Conservation (phyloP, 2,888 invertebrate species). For the Erannis defoliaria region DNA sequence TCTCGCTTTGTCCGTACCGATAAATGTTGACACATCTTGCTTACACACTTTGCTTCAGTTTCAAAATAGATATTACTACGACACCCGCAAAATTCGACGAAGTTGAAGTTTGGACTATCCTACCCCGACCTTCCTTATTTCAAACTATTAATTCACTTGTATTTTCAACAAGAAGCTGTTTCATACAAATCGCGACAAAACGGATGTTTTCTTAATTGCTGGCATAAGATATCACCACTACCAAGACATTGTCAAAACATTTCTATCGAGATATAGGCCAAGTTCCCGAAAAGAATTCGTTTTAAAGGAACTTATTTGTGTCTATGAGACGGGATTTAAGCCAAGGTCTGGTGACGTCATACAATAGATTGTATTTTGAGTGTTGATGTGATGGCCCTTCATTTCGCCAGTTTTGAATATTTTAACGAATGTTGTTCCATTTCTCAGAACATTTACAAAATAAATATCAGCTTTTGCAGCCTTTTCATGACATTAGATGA, state of each 20-base stretch:
- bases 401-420: constrained; percentile 10
- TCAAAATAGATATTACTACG: not conserved
- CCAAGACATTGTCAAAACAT: constrained; percentile 34
- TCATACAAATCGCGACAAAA: constrained; percentile 24
- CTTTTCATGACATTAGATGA: not conserved
- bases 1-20: not conserved
- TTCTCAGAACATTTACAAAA: not conserved
- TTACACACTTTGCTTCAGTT: not conserved
- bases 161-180: constrained; percentile 9
- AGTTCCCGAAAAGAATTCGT: constrained; percentile 34
- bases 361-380: constrained; percentile 32
- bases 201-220: constrained; percentile 37
- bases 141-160: constrained; percentile 19
- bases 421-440: not conserved
- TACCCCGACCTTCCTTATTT: constrained; percentile 12
- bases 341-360: constrained; percentile 32
- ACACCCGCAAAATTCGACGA: not conserved
- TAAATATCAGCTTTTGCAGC: not conserved
- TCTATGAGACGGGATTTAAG: constrained; percentile 28
- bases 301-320: constrained; percentile 32
- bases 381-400: constrained; percentile 24
- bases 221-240: constrained; percentile 31
- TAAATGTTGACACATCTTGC: not conserved
- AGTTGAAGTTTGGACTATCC: not conserved
- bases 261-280: constrained; percentile 31